A percentile compares a stretch with the other conserved stretches of the same genome.
Evolutionary conservation across 2,113 vertebrate species (phyloP).

Genomic region (Lampris megalopsis): DNA sequence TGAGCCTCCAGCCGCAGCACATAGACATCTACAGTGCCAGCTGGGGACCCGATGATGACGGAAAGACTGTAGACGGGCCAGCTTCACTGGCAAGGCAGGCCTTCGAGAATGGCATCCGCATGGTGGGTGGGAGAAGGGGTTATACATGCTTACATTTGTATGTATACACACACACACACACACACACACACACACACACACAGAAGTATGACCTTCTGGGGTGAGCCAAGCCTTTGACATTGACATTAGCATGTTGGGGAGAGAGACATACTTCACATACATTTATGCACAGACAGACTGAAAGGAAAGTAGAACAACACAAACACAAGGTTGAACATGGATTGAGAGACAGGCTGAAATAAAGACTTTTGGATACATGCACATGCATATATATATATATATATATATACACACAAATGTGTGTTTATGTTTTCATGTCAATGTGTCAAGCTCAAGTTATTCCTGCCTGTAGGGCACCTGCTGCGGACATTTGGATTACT

Average conservation of each 20-base stretch:
- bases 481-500: constrained; percentile 24
- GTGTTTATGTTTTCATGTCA: constrained; percentile 2
- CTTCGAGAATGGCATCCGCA: constrained; percentile 96
- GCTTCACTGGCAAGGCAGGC: constrained; percentile 95
- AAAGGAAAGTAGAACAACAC: not conserved
- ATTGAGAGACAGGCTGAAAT: not conserved
- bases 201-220: not conserved
- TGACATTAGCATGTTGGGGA: constrained; percentile 31
- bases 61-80: constrained; percentile 97
- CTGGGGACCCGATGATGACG: constrained; percentile 98
- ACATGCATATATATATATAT: not conserved
- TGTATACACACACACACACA: constrained; percentile 6
- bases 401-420: constrained; percentile 16
- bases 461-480: constrained; percentile 39
- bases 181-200: constrained; percentile 27
- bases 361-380: not conserved
- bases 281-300: not conserved
- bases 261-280: not conserved
- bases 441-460: constrained; percentile 8
- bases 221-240: constrained; percentile 22
- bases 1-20: constrained; percentile 95
- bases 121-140: constrained; percentile 81
- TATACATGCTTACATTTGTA: not conserved
- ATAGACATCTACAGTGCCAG: constrained; percentile 98
- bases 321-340: not conserved